Base-by-base conservation (phyloP, 1,140 invertebrate species). In the Akabosia matsudoensis region DNA sequence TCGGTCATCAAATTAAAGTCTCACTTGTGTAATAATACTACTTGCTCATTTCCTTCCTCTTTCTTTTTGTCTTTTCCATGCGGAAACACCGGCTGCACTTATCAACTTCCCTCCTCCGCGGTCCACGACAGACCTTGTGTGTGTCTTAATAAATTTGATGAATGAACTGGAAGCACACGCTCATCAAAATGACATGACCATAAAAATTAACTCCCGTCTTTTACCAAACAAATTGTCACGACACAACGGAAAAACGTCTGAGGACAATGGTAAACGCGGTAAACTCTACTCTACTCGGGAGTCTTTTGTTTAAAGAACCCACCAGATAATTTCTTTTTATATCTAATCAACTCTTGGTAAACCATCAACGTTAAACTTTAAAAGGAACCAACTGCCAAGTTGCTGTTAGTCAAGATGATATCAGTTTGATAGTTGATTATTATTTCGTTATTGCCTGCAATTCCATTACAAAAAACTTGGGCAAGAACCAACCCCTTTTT, bases 81-180 rank as follows among this genome's bases (percentile, higher is more conserved):
- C 76, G 73, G 76, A 78, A 78, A 73, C 76, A 78, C 74, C 73
- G 76, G 73, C 74, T 78, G 76, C 24, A 67, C 7, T 24, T 67
- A 67, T n/a, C 22, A 67, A 31, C 24, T 31, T 67, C 30, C 61
- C 61, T n/a, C 28, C 30, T 67, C 26, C 31, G 61, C n/a, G n/a
- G n/a, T n/a, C n/a, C n/a, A n/a, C n/a, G n/a, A n/a, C n/a, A n/a
- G n/a, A n/a, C n/a, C n/a, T 31, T 16, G 13, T 67, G 31, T 67
- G 61, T 10, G 13, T n/a, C 24, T 61, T 61, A 24, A 30, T 7
- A 28, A 67, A 31, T 61, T 16, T 67, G 30, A 67, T 67, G 26
- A 67, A 30, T 67, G 24, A 67, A n/a, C 61, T 22, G 31, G 31
- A 22, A 4, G 10, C 22, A 56, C 54, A 16, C 22, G 54, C 4